These are phyloP conservation scores for Theonella swinhoei DNA, from an alignment of 37 sponge, comb jelly and placozoan genomes.

Conservation along the genomic window DNA sequence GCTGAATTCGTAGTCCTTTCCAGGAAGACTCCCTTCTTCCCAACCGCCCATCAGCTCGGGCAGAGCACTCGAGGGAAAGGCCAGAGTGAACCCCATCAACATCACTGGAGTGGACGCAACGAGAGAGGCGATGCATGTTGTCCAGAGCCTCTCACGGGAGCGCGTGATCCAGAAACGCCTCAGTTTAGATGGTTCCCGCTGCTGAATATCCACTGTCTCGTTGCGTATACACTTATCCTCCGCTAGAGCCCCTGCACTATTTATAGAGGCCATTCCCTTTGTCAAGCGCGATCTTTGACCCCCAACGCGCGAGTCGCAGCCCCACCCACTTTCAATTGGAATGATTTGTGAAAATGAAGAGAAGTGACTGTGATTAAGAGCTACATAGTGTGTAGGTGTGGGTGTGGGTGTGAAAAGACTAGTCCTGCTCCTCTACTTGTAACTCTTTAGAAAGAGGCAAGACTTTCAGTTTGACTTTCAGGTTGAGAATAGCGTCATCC, in stretches of 20 bases:
- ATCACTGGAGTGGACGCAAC: conserved; percentile 10
- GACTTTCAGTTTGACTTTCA: conserved; percentile 56
- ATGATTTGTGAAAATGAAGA: no score
- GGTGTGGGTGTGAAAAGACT: background rate
- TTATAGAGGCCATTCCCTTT: no score
- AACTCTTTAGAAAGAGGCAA: conserved; percentile 33
- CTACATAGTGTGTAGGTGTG: background rate
- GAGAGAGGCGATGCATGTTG: background rate
- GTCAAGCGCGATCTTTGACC: no score
- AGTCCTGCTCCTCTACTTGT: conserved; percentile 9
- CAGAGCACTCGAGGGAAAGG: conserved; percentile 27
- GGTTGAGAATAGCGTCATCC: conserved; percentile 31
- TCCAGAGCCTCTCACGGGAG: conserved; percentile 26
- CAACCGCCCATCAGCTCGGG: conserved; percentile 2
- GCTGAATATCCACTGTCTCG: no score
- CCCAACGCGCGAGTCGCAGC: no score
- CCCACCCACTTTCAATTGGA: no score
- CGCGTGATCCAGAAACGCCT: background rate
- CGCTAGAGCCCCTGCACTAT: no score
- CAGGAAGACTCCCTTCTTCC: background rate
- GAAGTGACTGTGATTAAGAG: background rate
- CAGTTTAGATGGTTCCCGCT: background rate
- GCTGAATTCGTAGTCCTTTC: background rate
- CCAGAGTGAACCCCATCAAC: conserved; percentile 15
- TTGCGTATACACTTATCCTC: no score